Conservation (phyloP, 2,113 vertebrate genomes). For the Amphiprion percula region DNA sequence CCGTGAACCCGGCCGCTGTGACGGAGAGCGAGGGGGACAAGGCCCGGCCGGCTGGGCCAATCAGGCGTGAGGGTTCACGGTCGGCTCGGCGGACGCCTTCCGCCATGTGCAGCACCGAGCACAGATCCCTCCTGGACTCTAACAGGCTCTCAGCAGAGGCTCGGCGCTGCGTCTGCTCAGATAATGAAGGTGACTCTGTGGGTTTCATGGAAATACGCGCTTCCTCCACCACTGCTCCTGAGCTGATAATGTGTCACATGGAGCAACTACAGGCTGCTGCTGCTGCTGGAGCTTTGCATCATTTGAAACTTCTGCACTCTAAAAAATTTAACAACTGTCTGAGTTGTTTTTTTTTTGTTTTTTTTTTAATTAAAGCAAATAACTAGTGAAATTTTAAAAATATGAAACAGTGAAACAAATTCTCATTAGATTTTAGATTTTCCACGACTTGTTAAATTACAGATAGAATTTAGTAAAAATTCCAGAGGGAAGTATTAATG, state of each 20-base stretch:
- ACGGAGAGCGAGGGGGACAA: slow-evolving; percentile 71
- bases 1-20: slow-evolving; percentile 72
- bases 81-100: slow-evolving; percentile 51
- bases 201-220: slow-evolving; percentile 24
- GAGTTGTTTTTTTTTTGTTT: no score
- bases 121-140: slow-evolving; percentile 71
- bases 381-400: no score
- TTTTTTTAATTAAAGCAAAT: no score
- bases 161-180: slow-evolving; percentile 18
- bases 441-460: no score
- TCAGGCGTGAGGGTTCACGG: slow-evolving; percentile 67
- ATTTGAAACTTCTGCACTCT: no score
- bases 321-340: no score
- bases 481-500: no score
- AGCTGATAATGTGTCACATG: slow-evolving; percentile 4
- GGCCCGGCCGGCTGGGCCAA: slow-evolving; percentile 65
- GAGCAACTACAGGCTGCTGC: background rate
- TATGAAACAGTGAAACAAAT: no score
- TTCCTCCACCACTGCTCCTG: slow-evolving; percentile 2
- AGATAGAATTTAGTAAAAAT: no score
- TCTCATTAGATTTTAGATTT: no score
- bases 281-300: accelerated
- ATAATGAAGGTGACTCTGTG: slow-evolving; percentile 43
- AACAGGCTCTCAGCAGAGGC: slow-evolving; percentile 48
- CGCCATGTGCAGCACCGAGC: slow-evolving; percentile 65